These are phyloP conservation scores for Myripristis jacobus DNA, from an alignment of 2,797 vertebrate genomes.

Conservation along the genomic window DNA sequence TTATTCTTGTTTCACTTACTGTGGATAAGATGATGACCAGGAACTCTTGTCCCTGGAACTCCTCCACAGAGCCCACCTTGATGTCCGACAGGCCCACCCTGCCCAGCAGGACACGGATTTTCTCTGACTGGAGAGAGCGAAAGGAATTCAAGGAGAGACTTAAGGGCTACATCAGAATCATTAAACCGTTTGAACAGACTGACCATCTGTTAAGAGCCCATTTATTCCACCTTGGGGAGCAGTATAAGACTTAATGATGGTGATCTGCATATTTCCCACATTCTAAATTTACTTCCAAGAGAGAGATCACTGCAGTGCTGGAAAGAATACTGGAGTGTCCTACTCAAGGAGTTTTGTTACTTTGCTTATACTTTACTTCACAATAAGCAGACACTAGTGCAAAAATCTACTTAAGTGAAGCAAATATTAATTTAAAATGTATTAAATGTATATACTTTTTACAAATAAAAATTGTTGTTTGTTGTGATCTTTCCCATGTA, in stretches of 20 bases:
- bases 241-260: background rate
- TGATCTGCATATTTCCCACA: background rate
- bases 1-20: slow-evolving; percentile 76
- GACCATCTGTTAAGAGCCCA: background rate
- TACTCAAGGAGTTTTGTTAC: no score
- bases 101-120: slow-evolving; percentile 89
- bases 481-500: no score
- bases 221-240: background rate
- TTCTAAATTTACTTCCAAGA: background rate
- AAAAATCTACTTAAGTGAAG: no score
- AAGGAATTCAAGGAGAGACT: background rate
- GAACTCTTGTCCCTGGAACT: slow-evolving; percentile 96
- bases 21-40: slow-evolving; percentile 90
- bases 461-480: no score
- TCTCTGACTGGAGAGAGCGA: slow-evolving; percentile 86
- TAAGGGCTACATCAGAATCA: background rate
- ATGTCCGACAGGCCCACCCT: slow-evolving; percentile 89
- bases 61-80: slow-evolving; percentile 96
- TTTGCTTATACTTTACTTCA: no score
- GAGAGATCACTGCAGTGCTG: no score
- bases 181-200: background rate
- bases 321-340: no score
- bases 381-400: no score
- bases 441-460: no score
- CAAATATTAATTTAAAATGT: no score